Percentiles rank a stretch among this genome's conserved stretches.
phyloP scores from a whole-genome alignment of 2,797 vertebrate genomes.

The Simalia tracyae region DNA sequence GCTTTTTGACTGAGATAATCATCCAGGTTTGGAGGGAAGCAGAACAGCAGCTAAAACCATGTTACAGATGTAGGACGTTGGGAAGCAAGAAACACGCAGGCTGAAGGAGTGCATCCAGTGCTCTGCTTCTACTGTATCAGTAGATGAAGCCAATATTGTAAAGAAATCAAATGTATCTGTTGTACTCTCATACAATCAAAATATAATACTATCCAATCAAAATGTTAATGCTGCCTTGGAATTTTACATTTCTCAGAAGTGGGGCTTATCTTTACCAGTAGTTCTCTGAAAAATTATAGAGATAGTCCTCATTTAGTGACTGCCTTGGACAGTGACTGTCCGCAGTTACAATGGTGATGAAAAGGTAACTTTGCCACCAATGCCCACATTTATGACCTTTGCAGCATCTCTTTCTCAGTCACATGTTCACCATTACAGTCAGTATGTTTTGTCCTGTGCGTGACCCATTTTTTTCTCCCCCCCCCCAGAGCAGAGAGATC shows the following conservation, averaged over 20 bases:
- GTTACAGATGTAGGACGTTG: not conserved
- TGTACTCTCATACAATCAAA: not conserved
- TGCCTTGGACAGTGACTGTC: too few species aligned
- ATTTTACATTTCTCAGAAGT: not conserved
- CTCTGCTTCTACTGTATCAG: not conserved
- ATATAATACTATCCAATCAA: not conserved
- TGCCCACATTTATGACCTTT: not conserved
- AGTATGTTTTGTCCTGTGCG: too few species aligned
- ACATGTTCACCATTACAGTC: too few species aligned
- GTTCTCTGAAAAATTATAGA: not conserved
- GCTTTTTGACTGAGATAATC: not conserved
- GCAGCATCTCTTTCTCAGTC: too few species aligned
- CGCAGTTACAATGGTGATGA: too few species aligned
- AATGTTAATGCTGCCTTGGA: not conserved
- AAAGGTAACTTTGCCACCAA: not conserved
- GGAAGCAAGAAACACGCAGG: not conserved
- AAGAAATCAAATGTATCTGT: not conserved
- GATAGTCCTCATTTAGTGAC: too few species aligned
- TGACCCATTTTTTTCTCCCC: not conserved
- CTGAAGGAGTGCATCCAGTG: not conserved
- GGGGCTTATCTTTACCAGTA: not conserved
- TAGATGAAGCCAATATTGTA: not conserved
- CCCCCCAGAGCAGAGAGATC: not conserved
- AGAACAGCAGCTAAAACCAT: not conserved
- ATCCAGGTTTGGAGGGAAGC: too few species aligned